phyloP scores from a whole-genome alignment of 1,140 invertebrate genomes.

The Trialeurodes vaporariorum region DNA sequence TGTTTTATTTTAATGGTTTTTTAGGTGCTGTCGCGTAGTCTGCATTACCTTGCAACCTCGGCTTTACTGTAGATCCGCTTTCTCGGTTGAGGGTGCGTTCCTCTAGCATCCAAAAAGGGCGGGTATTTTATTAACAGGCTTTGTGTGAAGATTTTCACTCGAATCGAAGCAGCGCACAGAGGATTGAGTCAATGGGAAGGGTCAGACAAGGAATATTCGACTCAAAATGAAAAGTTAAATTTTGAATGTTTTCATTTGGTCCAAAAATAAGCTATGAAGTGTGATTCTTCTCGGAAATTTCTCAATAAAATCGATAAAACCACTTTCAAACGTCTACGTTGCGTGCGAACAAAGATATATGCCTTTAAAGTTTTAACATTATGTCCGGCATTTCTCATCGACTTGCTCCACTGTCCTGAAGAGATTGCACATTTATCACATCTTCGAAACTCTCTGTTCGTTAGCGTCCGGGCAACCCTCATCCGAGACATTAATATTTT shows the following conservation, averaged over 20 bases:
- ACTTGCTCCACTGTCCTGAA: neutral
- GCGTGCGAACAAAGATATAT: neutral
- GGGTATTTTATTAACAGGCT: too few species aligned
- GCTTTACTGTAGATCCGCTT: too few species aligned
- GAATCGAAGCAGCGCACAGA: neutral
- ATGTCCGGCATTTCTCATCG: neutral
- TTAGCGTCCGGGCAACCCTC: too few species aligned
- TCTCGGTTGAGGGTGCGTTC: too few species aligned
- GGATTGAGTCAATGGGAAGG: neutral
- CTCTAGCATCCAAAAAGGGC: too few species aligned
- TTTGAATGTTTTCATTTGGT: neutral
- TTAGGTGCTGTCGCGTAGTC: too few species aligned
- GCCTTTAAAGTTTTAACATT: neutral
- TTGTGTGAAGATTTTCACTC: too few species aligned
- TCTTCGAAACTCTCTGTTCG: too few species aligned
- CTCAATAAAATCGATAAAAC: neutral
- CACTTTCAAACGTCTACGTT: neutral
- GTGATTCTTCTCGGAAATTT: neutral
- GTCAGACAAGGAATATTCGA: neutral
- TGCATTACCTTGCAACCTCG: too few species aligned
- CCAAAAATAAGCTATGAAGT: neutral
- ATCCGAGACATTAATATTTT: too few species aligned
- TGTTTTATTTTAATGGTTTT: too few species aligned
- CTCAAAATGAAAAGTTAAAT: neutral
- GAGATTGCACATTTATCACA: too few species aligned